phyloP scores from a whole-genome alignment of 1,140 invertebrate species.

The Geopemphigus sp. region DNA sequence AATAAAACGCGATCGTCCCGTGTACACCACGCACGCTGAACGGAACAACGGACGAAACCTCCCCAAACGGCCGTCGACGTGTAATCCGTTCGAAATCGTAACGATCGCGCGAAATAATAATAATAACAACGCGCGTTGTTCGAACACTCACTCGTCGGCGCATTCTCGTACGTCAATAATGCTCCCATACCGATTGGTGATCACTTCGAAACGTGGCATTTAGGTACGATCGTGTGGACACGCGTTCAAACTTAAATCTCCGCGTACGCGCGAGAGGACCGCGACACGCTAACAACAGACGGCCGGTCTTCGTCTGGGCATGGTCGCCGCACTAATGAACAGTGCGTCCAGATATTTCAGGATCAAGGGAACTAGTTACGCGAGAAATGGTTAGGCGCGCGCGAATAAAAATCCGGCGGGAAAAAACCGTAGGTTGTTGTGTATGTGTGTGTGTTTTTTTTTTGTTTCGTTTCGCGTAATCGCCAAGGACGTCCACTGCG shows the following conservation, averaged over 20 bases:
- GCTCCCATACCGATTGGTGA: slow-evolving; percentile 50
- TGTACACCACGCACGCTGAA: too few species aligned
- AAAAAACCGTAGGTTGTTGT: slow-evolving; percentile 20
- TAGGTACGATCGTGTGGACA: not conserved
- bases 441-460: too few species aligned
- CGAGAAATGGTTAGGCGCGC: not conserved
- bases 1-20: too few species aligned
- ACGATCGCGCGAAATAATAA: too few species aligned
- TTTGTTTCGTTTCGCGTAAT: not conserved
- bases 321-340: slow-evolving; percentile 30
- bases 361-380: slow-evolving; percentile 40
- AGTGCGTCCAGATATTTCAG: slow-evolving; percentile 26
- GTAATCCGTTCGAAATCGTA: too few species aligned
- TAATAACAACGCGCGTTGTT: too few species aligned
- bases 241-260: slow-evolving; percentile 40
- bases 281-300: not conserved
- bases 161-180: slow-evolving; percentile 49
- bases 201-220: slow-evolving; percentile 50
- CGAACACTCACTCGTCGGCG: slow-evolving; percentile 31
- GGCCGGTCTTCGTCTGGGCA: slow-evolving; percentile 8
- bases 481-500: slow-evolving; percentile 35
- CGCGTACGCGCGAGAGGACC: not conserved
- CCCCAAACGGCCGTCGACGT: too few species aligned
- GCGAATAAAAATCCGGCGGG: not conserved
- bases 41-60: too few species aligned